Conservation (phyloP, 2,888 invertebrate genomes). For the Euphydryas editha region DNA sequence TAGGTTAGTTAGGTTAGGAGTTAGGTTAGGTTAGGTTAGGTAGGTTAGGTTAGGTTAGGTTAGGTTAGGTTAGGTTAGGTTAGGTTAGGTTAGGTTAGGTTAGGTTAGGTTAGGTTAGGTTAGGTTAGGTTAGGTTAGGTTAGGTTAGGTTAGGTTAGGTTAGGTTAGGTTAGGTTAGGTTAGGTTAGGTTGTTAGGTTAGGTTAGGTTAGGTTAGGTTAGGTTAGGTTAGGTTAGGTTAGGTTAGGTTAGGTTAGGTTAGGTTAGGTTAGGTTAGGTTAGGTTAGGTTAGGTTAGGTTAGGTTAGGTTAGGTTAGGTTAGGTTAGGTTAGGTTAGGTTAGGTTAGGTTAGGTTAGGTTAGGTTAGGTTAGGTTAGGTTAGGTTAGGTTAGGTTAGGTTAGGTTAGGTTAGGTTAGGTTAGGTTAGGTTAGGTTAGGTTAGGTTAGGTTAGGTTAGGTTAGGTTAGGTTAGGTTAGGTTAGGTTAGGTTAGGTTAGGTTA, state of each 20-base stretch:
- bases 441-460: conserved; percentile 9
- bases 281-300: not conserved
- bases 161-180: conserved; percentile 21
- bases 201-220: conserved; percentile 47
- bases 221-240: conserved; percentile 32
- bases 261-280: conserved; percentile 2
- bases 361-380: conserved; percentile 8
- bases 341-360: not conserved
- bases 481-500: conserved; percentile 8
- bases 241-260: conserved; percentile 3
- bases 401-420: not conserved
- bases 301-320: not conserved
- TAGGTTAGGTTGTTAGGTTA: conserved; percentile 28
- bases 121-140: conserved; percentile 32
- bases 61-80: conserved; percentile 29
- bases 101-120: conserved; percentile 42
- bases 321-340: conserved; percentile 9
- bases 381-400: conserved; percentile 8
- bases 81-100: conserved; percentile 7
- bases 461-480: conserved; percentile 6
- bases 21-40: conserved; percentile 36
- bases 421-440: conserved; percentile 9
- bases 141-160: conserved; percentile 5
- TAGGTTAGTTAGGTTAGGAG: conserved; percentile 34
- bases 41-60: conserved; percentile 38